Percentiles rank a stretch among this genome's conserved stretches.
phyloP scores from a whole-genome alignment of 2,888 invertebrate genomes.

The Machimus rusticus region DNA sequence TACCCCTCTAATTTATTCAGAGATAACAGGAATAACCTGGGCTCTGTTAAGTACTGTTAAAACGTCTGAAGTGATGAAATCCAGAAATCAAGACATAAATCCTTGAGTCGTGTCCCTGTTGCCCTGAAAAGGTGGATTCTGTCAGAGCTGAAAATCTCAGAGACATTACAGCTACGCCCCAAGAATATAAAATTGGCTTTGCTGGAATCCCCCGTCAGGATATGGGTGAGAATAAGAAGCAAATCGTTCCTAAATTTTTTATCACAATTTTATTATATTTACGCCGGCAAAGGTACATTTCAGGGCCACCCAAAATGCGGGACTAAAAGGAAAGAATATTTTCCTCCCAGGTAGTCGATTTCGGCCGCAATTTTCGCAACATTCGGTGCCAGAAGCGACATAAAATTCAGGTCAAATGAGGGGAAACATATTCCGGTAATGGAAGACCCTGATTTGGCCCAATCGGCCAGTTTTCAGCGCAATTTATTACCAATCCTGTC shows the following conservation, averaged over 20 bases:
- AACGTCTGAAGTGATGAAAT: background rate
- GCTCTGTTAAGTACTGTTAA: background rate
- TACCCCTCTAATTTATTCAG: background rate
- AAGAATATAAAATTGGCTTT: conserved; percentile 32
- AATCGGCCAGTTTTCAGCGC: conserved; percentile 21
- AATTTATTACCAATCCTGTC: conserved; percentile 6
- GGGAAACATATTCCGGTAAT: conserved; percentile 22
- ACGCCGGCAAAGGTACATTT: conserved; percentile 6
- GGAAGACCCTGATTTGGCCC: background rate
- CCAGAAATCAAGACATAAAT: background rate
- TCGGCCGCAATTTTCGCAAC: background rate
- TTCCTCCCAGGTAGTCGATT: background rate
- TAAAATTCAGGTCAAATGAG: conserved; percentile 33
- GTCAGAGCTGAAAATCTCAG: conserved; percentile 27
- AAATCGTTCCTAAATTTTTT: conserved; percentile 37
- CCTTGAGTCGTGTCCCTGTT: background rate
- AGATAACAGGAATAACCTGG: background rate
- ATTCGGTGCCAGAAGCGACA: background rate
- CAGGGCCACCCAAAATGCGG: background rate
- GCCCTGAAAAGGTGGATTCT: conserved; percentile 21
- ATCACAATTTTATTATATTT: conserved; percentile 36
- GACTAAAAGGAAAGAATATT: background rate
- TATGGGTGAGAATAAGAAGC: conserved; percentile 18
- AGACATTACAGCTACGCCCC: conserved; percentile 26
- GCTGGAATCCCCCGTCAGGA: background rate